Base-by-base conservation (phyloP, 2,797 vertebrate species). In the Chaetodon trifasciatus region DNA sequence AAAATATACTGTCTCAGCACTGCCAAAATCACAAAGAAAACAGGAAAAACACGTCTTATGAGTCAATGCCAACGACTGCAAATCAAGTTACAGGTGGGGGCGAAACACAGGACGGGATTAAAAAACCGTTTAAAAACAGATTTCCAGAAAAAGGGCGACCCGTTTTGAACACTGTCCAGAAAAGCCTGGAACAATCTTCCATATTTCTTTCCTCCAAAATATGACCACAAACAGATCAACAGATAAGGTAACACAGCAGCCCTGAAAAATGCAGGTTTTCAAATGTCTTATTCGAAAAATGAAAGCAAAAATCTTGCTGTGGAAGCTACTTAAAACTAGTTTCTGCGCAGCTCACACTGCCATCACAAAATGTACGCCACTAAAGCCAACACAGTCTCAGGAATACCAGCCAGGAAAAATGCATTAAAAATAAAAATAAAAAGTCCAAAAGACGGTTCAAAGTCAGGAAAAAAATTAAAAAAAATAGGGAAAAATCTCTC, bases 341-440 rank as follows among this genome's bases (percentile, higher is more conserved):
- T 78, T 87, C 78, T 86, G 82, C 76, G 86, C 81, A 85, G 90
- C 86, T 79, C 86, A 78, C 57, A 58, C 84, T 70, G 89, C 88
- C 88, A 84, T 86, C 83, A 94, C 91, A 93, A 94, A 93, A 95
- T 93, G 94, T 83, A 95, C 94, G 93, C 89, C 93, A 94, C 85
- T 90, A 92, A 89, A 90, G 79, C 82, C 87, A 90, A 91, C 87
- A 90, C 88, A 89, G 92, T 89, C 89, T 90, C 83, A 62, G 89
- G 83, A 91, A 86, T 15, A 92, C 77, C 78, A 91, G 92, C 74
- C 86, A 88, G 87, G 89, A 90, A 93, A 95, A 94, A 91, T 66
- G 82, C 88, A 87, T 87, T 91, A 88, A 93, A 95, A 95, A 94
- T 82, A 78, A 93, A 94, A 94, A 94, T 62, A 74, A 91, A 91